Conservation (phyloP, 92 coral and sea anemone species). For the Muricea muricata region DNA sequence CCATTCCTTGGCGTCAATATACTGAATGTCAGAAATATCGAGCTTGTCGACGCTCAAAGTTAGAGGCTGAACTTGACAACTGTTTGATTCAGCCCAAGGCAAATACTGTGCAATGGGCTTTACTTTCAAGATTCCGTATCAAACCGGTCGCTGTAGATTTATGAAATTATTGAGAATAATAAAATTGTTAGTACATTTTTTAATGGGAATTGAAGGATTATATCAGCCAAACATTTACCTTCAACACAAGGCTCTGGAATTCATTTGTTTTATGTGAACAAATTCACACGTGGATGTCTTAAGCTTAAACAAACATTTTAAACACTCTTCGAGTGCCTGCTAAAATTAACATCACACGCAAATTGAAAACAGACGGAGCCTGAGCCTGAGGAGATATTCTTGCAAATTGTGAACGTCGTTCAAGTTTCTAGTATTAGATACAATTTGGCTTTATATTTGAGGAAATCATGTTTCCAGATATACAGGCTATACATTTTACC, state of each 20-base stretch:
- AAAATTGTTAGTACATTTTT: not conserved
- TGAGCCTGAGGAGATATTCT: no score
- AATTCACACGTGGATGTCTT: not conserved
- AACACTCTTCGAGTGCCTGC: not conserved
- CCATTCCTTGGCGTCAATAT: not conserved
- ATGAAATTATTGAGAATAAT: not conserved
- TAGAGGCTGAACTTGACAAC: not conserved
- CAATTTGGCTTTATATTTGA: no score
- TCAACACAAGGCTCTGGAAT: not conserved
- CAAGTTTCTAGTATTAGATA: no score
- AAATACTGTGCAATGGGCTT: not conserved
- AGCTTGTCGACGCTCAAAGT: not conserved
- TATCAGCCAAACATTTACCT: not conserved
- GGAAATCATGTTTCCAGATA: no score
- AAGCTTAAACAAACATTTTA: not conserved
- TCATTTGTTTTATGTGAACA: slow-evolving; percentile 8
- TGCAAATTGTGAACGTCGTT: not conserved
- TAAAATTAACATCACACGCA: slow-evolving; percentile 4
- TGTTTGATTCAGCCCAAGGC: not conserved
- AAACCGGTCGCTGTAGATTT: no score
- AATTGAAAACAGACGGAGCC: no score
- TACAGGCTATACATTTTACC: no score
- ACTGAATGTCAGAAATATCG: not conserved
- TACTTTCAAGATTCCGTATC: no score
- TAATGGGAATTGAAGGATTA: no score